Evolutionary conservation across 1,140 invertebrate species (phyloP).

Genomic region (Eubasilissa regina): DNA sequence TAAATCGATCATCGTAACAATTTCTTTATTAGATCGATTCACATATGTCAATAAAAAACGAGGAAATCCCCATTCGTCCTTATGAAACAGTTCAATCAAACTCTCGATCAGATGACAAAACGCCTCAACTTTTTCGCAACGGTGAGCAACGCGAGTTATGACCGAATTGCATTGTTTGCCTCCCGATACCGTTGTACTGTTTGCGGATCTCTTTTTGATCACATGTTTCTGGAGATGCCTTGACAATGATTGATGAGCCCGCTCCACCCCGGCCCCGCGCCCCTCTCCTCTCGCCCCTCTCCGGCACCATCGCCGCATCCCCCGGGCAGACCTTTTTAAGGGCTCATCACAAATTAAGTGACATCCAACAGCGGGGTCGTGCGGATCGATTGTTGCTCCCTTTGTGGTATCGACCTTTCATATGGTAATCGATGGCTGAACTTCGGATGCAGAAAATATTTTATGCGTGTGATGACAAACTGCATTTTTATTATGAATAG

Average conservation of each 20-base stretch:
- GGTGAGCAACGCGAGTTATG: too few relatives aligned
- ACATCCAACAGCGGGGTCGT: conserved; percentile 28
- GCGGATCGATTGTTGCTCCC: conserved; percentile 38
- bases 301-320: too few relatives aligned
- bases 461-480: conserved; percentile 8
- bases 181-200: conserved; percentile 45
- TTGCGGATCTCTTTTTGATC: conserved; percentile 60
- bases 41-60: too few relatives aligned
- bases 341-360: conserved; percentile 46
- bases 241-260: conserved; percentile 58
- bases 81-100: too few relatives aligned
- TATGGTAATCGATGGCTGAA: conserved; percentile 37
- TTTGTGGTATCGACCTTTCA: conserved; percentile 48
- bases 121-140: too few relatives aligned
- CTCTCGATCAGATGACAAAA: too few relatives aligned
- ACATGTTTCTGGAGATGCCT: conserved; percentile 57
- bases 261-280: not conserved
- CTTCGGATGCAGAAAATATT: not conserved
- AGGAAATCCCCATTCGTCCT: too few relatives aligned
- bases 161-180: conserved; percentile 55
- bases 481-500: conserved; percentile 9
- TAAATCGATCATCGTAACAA: too few relatives aligned
- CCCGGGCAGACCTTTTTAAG: conserved; percentile 20
- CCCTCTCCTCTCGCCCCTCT: not conserved
- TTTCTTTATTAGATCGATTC: too few relatives aligned